Conservation (phyloP, 2,113 vertebrate genomes). For the Malaclemys terrapin region DNA sequence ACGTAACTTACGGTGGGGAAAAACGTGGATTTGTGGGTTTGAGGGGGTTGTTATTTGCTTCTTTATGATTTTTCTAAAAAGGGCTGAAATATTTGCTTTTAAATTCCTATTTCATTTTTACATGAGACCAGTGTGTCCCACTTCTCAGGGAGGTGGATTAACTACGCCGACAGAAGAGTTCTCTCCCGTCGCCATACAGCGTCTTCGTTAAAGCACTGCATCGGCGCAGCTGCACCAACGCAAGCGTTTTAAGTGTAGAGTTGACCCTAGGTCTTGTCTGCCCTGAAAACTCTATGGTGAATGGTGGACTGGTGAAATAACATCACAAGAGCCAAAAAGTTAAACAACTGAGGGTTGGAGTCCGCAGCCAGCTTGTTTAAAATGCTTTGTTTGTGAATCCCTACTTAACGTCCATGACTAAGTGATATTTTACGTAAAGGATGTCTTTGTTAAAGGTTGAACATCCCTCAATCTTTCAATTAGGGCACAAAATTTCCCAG, state of each 20-base stretch:
- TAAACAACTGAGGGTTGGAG: background rate
- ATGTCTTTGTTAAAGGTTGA: background rate
- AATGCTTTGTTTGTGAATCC: background rate
- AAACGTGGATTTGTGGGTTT: slow-evolving; percentile 16
- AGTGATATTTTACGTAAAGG: background rate
- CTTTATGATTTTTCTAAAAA: slow-evolving; percentile 43
- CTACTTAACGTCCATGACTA: background rate
- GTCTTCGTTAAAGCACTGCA: background rate
- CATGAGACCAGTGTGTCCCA: too few species aligned
- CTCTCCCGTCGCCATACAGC: background rate
- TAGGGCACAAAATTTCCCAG: background rate
- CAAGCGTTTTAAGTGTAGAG: background rate
- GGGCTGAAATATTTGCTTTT: background rate
- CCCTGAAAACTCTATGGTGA: slow-evolving; percentile 27
- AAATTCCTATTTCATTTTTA: slow-evolving; percentile 50
- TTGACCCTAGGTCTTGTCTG: background rate
- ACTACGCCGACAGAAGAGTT: background rate
- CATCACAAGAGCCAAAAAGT: background rate
- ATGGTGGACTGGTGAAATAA: background rate
- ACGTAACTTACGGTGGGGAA: slow-evolving; percentile 26
- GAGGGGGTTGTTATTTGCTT: slow-evolving; percentile 37
- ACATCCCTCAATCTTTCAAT: too few species aligned
- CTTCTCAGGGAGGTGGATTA: background rate
- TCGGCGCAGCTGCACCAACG: background rate
- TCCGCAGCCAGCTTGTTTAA: slow-evolving; percentile 42